Conservation (phyloP, 53 echinoderm and acorn worm genomes). For the Astropecten irregularis region DNA sequence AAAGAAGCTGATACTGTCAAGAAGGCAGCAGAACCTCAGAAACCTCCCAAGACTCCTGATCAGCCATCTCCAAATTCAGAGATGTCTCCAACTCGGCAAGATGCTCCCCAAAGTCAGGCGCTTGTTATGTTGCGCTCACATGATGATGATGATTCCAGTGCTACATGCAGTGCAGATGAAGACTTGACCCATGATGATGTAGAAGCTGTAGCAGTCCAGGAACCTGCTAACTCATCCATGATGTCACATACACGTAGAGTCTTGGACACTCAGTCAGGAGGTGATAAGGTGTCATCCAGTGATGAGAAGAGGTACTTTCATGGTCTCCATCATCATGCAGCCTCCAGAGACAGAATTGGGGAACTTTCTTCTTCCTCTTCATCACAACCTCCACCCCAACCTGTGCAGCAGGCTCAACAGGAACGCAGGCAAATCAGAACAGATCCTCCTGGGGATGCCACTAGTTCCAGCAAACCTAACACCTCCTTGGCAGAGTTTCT, state of each 20-base stretch:
- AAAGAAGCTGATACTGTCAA: constrained; percentile 9
- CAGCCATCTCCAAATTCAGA: constrained; percentile 9
- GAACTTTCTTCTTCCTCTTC: constrained; percentile 41
- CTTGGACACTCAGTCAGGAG: constrained; percentile 12
- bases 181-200: constrained; percentile 71
- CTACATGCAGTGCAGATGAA: constrained; percentile 95
- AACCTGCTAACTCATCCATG: constrained; percentile 17
- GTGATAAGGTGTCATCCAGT: constrained; percentile 84
- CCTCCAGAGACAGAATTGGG: constrained; percentile 24
- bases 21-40: constrained; percentile 14
- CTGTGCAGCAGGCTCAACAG: not conserved
- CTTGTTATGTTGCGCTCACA: not conserved
- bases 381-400: not conserved
- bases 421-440: constrained; percentile 12
- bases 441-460: not conserved
- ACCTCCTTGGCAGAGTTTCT: constrained; percentile 39
- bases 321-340: not conserved
- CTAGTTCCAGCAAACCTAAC: constrained; percentile 18
- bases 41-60: constrained; percentile 14
- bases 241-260: constrained; percentile 9
- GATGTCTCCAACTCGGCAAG: not conserved
- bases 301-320: constrained; percentile 70
- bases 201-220: constrained; percentile 31
- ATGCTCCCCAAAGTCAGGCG: constrained; percentile 1
- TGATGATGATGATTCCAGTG: constrained; percentile 92